Base-by-base conservation (phyloP, 2,888 invertebrate genomes). In the Athetis lepigone region DNA sequence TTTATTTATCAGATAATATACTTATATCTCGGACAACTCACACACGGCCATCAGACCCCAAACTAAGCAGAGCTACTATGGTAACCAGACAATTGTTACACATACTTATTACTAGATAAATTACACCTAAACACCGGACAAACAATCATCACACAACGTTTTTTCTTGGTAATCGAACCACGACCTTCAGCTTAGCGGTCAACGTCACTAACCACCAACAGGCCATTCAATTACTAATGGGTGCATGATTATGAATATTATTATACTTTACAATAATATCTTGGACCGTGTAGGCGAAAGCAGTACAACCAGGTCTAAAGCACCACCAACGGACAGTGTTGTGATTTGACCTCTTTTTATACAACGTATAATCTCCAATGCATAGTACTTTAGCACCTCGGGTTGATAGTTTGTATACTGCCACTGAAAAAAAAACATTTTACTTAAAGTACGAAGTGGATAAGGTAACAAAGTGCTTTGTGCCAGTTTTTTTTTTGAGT, bases 301-400 rank as follows among this genome's bases (percentile, higher is more conserved):
- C 87, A 4, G 74, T 66, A 51, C 88, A 88, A 0, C 83, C 81
- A 8, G 70, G 75, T 27, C 77, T 85, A 3, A 81, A 80, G 40
- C 88, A 88, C 75, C 80, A 83, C 88, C 87, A 87, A 2, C 83
- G 63, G 0, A 73, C 75, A 50, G 81, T 62, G 6, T 0, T 8
- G 8, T 1, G 25, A 36, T 1, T 51, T 27, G 19, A 18, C 7
- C 62, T 33, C n/a, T 62, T 25, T 61, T 13, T 61, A 7, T 42
- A 61, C 21, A 62, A 43, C 0, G 27, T 16, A 36, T 61, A 61
- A n/a, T n/a, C n/a, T n/a, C n/a, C n/a, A n/a, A n/a, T n/a, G n/a
- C n/a, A n/a, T n/a, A n/a, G n/a, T n/a, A n/a, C n/a, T n/a, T n/a
- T n/a, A n/a, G n/a, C n/a, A n/a, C 49, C 49, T 19, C 39, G 37